phyloP scores from a whole-genome alignment of 2,797 vertebrate species.

The Masticophis lateralis region DNA sequence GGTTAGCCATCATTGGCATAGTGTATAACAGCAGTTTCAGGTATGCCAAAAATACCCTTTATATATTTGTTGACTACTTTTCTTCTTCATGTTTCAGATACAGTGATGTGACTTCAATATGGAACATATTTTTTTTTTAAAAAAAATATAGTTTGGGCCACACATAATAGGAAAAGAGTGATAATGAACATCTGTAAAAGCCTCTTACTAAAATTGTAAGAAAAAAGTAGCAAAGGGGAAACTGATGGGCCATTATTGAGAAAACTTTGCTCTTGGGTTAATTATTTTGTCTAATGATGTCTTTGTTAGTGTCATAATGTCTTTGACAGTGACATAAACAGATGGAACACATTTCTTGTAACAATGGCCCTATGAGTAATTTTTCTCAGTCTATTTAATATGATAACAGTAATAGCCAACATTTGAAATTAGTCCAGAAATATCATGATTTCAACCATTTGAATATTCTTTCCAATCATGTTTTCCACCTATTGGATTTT shows the following conservation, averaged over 20 bases:
- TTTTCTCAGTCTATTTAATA: not conserved
- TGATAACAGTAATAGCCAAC: not conserved
- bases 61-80: not conserved
- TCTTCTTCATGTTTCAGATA: not conserved
- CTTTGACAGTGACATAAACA: not conserved
- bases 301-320: too few relatives aligned
- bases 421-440: not conserved
- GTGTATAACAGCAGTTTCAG: not conserved
- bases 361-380: not conserved
- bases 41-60: not conserved
- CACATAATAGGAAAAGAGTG: not conserved
- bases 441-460: not conserved
- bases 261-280: not conserved
- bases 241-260: not conserved
- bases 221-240: not conserved
- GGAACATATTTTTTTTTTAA: not conserved
- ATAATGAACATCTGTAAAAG: not conserved
- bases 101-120: not conserved
- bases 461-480: not conserved
- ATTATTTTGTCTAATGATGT: not conserved
- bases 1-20: not conserved
- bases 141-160: not conserved
- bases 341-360: not conserved
- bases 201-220: not conserved
- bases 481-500: not conserved